Conservation (phyloP, 2,888 invertebrate genomes). For the Archaeoteleia sp. region DNA sequence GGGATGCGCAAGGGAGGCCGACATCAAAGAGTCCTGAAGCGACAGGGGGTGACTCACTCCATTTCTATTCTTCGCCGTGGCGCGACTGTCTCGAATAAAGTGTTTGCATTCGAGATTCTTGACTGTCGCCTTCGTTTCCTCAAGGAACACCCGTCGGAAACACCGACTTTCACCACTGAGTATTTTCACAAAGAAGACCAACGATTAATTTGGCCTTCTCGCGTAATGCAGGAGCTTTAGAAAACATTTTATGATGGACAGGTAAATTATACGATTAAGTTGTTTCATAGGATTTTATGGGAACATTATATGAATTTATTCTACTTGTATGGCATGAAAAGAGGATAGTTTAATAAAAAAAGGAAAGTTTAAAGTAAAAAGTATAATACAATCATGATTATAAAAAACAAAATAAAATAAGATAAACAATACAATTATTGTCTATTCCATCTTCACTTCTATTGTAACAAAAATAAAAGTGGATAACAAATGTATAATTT, state of each 20-base stretch:
- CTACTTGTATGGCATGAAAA: too few relatives aligned
- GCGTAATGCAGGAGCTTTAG: constrained; percentile 34
- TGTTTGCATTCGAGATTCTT: constrained; percentile 55
- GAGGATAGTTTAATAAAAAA: too few relatives aligned
- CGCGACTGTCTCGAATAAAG: constrained; percentile 54
- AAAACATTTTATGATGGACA: constrained; percentile 39
- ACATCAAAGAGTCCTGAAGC: constrained; percentile 64
- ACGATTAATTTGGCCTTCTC: constrained; percentile 38
- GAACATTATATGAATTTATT: too few relatives aligned
- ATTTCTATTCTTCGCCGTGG: constrained; percentile 53
- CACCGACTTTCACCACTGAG: constrained; percentile 39
- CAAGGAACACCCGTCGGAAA: constrained; percentile 37
- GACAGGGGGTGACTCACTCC: constrained; percentile 43
- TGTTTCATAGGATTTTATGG: constrained; percentile 11
- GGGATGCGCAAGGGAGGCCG: constrained; percentile 53
- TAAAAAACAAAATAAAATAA: too few relatives aligned
- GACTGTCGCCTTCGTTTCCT: constrained; percentile 41
- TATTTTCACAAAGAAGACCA: constrained; percentile 39
- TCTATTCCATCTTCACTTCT: too few relatives aligned
- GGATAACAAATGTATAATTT: too few relatives aligned
- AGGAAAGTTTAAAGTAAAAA: too few relatives aligned
- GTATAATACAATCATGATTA: too few relatives aligned
- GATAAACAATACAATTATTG: too few relatives aligned
- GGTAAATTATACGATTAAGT: constrained; percentile 43
- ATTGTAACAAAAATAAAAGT: too few relatives aligned